A percentile compares a stretch with the other conserved stretches of the same genome.
phyloP scores from a whole-genome alignment of 1,140 invertebrate genomes.

The Drosophila mayri region DNA sequence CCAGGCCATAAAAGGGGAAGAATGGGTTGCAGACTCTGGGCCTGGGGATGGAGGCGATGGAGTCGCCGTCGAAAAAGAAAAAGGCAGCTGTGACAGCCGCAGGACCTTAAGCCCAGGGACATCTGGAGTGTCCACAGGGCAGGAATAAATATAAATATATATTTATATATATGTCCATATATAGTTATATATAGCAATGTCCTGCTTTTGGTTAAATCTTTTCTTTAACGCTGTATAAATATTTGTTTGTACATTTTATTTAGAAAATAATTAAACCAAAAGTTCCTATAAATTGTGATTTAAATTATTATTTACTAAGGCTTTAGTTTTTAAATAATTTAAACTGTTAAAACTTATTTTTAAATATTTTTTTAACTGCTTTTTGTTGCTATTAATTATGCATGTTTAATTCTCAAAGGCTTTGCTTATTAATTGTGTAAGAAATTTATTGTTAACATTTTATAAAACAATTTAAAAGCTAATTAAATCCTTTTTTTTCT shows the following conservation, averaged over 20 bases:
- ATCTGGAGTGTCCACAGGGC: slow-evolving; percentile 5
- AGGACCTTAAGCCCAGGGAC: slow-evolving; percentile 13
- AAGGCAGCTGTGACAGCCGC: slow-evolving; percentile 50
- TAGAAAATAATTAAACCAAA: not conserved
- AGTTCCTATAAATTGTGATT: too few species aligned
- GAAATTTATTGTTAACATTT: too few species aligned
- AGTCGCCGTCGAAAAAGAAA: slow-evolving; percentile 12
- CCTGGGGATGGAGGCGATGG: slow-evolving; percentile 12
- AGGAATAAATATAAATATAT: not conserved
- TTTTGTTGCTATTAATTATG: too few species aligned
- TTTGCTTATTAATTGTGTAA: too few species aligned
- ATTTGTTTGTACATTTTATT: not conserved
- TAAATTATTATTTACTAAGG: too few species aligned
- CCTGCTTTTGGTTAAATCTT: not conserved
- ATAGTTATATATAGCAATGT: not conserved
- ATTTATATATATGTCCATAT: too few species aligned
- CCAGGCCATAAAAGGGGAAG: slow-evolving; percentile 36
- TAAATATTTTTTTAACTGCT: too few species aligned
- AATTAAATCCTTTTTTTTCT: too few species aligned
- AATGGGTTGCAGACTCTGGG: slow-evolving; percentile 17
- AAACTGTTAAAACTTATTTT: too few species aligned
- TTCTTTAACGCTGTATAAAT: not conserved
- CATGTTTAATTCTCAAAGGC: too few species aligned
- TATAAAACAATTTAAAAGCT: too few species aligned
- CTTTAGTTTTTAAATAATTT: too few species aligned